These are phyloP conservation scores for Rhinophrynus dorsalis DNA, from an alignment of 2,797 vertebrate species.

Conservation along the genomic window DNA sequence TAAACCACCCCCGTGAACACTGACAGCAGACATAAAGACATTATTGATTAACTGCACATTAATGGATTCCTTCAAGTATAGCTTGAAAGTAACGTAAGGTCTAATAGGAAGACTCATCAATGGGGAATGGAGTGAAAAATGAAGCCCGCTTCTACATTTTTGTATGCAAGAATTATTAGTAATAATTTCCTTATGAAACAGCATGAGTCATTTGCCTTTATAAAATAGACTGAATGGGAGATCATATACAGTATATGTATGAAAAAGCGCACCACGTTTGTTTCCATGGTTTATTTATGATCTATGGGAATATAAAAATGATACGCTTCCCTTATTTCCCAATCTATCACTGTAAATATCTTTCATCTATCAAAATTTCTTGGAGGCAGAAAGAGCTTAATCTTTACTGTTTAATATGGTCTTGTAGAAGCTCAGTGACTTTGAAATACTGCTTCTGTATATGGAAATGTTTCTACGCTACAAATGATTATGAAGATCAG, in stretches of 20 bases:
- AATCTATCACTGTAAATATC: conserved; percentile 19
- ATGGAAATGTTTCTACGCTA: conserved; percentile 17
- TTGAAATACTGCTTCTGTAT: conserved; percentile 27
- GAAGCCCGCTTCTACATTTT: neutral
- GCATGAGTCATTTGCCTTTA: neutral
- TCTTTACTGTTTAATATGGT: conserved; percentile 23
- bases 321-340: conserved; percentile 1
- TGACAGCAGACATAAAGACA: neutral
- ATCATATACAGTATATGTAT: too few species aligned
- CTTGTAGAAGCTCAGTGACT: conserved; percentile 21
- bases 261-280: conserved; percentile 12
- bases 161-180: neutral
- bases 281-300: conserved; percentile 29
- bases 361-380: conserved; percentile 24
- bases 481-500: conserved; percentile 35
- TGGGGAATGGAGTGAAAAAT: neutral
- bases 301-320: conserved; percentile 22
- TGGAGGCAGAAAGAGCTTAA: conserved; percentile 24
- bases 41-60: conserved; percentile 26
- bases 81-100: conserved; percentile 6
- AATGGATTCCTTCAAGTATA: conserved; percentile 19
- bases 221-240: conserved; percentile 4
- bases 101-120: conserved; percentile 4
- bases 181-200: neutral
- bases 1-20: neutral